These are phyloP conservation scores for Hippasteria phrygiana DNA, from an alignment of 53 echinoderm and acorn worm species.

Conservation along the genomic window DNA sequence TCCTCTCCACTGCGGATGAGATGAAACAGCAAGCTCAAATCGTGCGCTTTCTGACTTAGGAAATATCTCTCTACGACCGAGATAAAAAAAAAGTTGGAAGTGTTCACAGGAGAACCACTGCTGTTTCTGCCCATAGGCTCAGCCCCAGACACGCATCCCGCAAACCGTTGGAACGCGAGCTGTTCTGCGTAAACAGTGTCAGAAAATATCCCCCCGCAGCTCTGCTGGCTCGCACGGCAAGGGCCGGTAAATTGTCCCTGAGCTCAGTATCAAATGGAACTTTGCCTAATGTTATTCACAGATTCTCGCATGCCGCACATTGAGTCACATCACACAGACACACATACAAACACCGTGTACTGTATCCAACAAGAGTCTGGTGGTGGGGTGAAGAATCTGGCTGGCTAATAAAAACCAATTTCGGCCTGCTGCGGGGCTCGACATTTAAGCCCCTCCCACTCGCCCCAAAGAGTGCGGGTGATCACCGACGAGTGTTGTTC, in stretches of 20 bases:
- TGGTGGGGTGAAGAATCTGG: constrained; percentile 17
- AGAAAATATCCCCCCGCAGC: constrained; percentile 32
- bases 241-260: constrained; percentile 53
- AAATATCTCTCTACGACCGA: not conserved
- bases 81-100: constrained; percentile 35
- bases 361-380: not conserved
- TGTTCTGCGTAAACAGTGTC: constrained; percentile 54
- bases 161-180: constrained; percentile 50
- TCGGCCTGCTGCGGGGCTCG: constrained; percentile 45
- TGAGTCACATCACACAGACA: not conserved
- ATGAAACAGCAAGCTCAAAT: not conserved
- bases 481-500: constrained; percentile 17
- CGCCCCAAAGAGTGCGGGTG: constrained; percentile 17
- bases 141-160: constrained; percentile 17
- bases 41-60: not conserved
- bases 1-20: not conserved
- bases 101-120: constrained; percentile 41
- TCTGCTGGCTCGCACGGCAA: constrained; percentile 10
- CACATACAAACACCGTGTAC: too few relatives aligned
- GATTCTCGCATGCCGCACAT: constrained; percentile 20
- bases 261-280: constrained; percentile 56
- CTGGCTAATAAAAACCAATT: constrained; percentile 59
- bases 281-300: constrained; percentile 61
- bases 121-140: not conserved
- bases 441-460: constrained; percentile 52